Evolutionary conservation across 2,888 invertebrate species (phyloP).

Genomic region (Mesorhabditis belari): DNA sequence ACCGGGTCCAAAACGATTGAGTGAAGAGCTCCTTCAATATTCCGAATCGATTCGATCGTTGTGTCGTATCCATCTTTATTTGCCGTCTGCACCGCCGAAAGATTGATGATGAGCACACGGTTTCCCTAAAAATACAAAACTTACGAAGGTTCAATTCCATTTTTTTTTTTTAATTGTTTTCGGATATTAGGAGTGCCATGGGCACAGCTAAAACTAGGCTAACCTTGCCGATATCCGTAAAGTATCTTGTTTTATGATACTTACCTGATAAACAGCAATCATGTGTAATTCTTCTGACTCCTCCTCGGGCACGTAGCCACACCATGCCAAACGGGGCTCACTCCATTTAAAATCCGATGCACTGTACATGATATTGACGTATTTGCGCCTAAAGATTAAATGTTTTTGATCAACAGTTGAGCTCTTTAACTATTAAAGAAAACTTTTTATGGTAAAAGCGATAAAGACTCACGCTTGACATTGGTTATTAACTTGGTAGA

Average conservation of each 20-base stretch:
- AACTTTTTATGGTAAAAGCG: not conserved
- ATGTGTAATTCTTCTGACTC: slow-evolving; percentile 21
- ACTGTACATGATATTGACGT: slow-evolving; percentile 10
- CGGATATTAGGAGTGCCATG: not conserved
- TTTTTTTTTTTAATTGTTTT: not conserved
- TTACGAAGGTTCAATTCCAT: not conserved
- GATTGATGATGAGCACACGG: slow-evolving; percentile 28
- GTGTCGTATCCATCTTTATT: slow-evolving; percentile 5
- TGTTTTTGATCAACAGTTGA: not conserved
- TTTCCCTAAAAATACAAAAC: slow-evolving; percentile 25
- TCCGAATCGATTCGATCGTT: slow-evolving; percentile 3
- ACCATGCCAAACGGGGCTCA: slow-evolving; percentile 36
- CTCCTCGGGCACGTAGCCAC: slow-evolving; percentile 37
- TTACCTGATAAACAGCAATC: slow-evolving; percentile 25
- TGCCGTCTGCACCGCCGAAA: slow-evolving; percentile 12
- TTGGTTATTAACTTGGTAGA: slow-evolving; percentile 33
- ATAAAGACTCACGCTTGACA: slow-evolving; percentile 11
- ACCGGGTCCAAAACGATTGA: too few species aligned
- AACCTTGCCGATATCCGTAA: not conserved
- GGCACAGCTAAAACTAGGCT: not conserved
- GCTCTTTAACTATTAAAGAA: too few species aligned
- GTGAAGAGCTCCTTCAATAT: slow-evolving; percentile 19
- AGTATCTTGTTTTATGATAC: not conserved
- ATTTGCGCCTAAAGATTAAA: slow-evolving; percentile 9
- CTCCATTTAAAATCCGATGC: slow-evolving; percentile 1